Evolutionary conservation across 2,113 vertebrate species (phyloP), one percentile per base, ranked within the genome.

Genomic region (Suncus etruscus): DNA sequence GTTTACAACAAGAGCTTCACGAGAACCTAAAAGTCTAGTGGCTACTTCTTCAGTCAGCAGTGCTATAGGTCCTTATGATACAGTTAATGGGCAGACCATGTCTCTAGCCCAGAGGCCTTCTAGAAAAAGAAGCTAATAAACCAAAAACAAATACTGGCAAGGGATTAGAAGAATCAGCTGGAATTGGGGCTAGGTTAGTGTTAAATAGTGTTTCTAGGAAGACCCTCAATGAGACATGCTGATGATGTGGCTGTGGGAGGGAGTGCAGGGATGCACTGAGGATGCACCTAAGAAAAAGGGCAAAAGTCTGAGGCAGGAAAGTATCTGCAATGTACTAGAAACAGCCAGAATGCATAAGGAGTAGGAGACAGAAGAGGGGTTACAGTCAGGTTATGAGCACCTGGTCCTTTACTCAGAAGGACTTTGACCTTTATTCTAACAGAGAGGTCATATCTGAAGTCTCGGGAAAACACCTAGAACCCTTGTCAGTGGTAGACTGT

Each of bases 281-380:
- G 39, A 39, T 39, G 5, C 39, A 39, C 87, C 47, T 14, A 0
- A 27, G 18, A 0, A 15, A 25, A 10, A 15, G 4, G 25, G 7
- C 24, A 87, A 32, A 89, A 48, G 1, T 51, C 22, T 24, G 48
- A 48, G 27, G 27, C 16, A 50, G 20, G 11, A 66, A 6, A 18
- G 1, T 48, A 16, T 75, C 65, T 73, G 25, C 20, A 88, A 68
- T 47, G 9, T 83, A 90, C 83, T 68, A 22, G 83, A 83, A 93
- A 77, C 6, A 5, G 4, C 74, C 69, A 81, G 39, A 6, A 51
- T 77, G 24, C 0, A 51, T 7, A 66, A 65, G 58, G 14, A 15
- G 58, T 16, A 8, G 1, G 22, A 76, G 31, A 16, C 5, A 58
- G 22, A 39, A 74, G 48, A 32, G 31, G n/a, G 15, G 12, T 2